Conservation (phyloP, 2,888 invertebrate genomes). For the Lymantria dispar region DNA sequence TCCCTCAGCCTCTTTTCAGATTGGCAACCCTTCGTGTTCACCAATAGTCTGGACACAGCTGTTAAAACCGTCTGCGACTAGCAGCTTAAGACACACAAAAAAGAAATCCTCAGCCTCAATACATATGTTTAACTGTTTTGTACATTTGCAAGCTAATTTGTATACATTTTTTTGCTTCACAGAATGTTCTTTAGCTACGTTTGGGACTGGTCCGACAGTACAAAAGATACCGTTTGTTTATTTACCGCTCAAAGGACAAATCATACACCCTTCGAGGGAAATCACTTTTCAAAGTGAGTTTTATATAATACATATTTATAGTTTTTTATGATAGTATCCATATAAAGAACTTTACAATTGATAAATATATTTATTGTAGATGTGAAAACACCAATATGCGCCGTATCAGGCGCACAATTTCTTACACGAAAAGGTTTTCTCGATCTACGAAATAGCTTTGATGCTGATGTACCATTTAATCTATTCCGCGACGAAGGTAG, state of each 20-base stretch:
- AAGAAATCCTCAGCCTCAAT: no score
- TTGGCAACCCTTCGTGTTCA: no score
- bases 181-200: conserved; percentile 92
- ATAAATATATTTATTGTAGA: conserved; percentile 68
- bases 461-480: conserved; percentile 90
- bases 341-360: neutral
- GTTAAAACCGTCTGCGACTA: no score
- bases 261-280: conserved; percentile 93
- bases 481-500: conserved; percentile 91
- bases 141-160: no score
- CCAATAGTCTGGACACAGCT: no score
- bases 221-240: conserved; percentile 94
- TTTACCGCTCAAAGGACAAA: conserved; percentile 92
- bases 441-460: conserved; percentile 89
- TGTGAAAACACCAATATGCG: conserved; percentile 91
- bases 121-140: no score
- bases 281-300: conserved; percentile 88
- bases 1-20: no score
- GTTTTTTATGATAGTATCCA: neutral
- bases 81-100: no score
- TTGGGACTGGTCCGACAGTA: conserved; percentile 85
- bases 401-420: conserved; percentile 92
- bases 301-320: neutral
- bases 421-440: conserved; percentile 90
- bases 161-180: conserved; percentile 46